Evolutionary conservation across 2,888 invertebrate genomes (phyloP).

Genomic region (Oscheius sp.): DNA sequence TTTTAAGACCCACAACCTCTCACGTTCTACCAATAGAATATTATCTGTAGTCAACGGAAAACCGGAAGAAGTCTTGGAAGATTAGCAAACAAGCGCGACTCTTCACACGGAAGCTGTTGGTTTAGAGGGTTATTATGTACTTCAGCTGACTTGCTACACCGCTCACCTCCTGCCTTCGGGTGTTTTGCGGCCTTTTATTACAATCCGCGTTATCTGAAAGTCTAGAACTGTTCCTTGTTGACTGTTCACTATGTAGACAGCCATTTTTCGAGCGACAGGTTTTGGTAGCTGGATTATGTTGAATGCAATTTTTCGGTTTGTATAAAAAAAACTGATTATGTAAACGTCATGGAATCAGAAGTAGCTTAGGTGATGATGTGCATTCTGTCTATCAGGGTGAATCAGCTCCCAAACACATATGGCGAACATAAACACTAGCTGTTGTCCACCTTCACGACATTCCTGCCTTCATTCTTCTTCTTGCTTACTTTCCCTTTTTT

Average conservation of each 20-base stretch:
- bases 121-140: conserved; percentile 23
- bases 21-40: too few relatives aligned
- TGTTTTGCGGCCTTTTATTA: too few relatives aligned
- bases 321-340: too few relatives aligned
- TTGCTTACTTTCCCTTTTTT: neutral
- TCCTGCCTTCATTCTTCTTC: neutral
- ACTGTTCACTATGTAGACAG: too few relatives aligned
- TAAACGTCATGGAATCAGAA: too few relatives aligned
- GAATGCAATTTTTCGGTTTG: neutral
- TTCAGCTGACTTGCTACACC: too few relatives aligned
- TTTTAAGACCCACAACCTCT: too few relatives aligned
- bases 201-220: too few relatives aligned
- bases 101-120: conserved; percentile 25
- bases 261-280: too few relatives aligned
- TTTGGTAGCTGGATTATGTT: neutral
- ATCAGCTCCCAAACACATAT: conserved; percentile 16
- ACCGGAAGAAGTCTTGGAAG: conserved; percentile 23
- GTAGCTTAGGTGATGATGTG: too few relatives aligned
- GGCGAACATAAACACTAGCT: conserved; percentile 16
- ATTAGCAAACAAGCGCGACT: conserved; percentile 25
- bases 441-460: conserved; percentile 3
- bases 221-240: too few relatives aligned
- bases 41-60: conserved; percentile 2
- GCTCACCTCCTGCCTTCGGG: neutral
- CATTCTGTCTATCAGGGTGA: conserved; percentile 13